Base-by-base conservation (phyloP, 2,888 invertebrate species). In the Troides helena region DNA sequence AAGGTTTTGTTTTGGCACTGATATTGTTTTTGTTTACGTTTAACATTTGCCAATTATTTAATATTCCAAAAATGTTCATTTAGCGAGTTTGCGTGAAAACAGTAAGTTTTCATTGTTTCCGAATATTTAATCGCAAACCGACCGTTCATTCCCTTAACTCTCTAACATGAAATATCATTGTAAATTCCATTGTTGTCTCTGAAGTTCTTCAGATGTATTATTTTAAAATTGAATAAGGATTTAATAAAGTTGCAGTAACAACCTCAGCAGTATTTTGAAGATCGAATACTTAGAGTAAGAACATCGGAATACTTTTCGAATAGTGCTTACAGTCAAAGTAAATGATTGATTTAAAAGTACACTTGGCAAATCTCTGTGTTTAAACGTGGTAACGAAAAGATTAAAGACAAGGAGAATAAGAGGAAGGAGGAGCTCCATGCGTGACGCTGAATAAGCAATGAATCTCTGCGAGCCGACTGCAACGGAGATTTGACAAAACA, bases 361-460 rank as follows among this genome's bases (percentile, higher is more conserved):
- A 65, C 64, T 69, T 59, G 76, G 77, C 71, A 80, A 85, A 85
- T 84, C 79, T 81, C 75, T 69, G 79, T 84, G 80, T 85, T 85
- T 83, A 84, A 86, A 83, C 84, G 84, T 85, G 82, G 80, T 85
- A 88, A 87, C 86, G 84, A 85, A 86, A 85, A 84, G 83, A 80
- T 76, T 74, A 74, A 76, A 81, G 76, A 78, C 80, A 79, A 76
- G 80, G 78, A 72, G 76, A 74, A 78, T 74, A 21, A 21, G 21
- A 21, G 21, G 21, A 21, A 77, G 78, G 77, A 78, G 80, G 77
- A 81, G 81, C 83, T 78, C 76, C 80, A 84, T 76, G 84, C 86
- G 86, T 86, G 87, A 82, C 81, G 77, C 73, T 85, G 87, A 87
- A 88, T 88, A 88, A 85, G 78, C 86, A 85, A 88, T 85, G 82